phyloP scores from a whole-genome alignment of 2,888 invertebrate species.

The Meghimatium bilineatum region DNA sequence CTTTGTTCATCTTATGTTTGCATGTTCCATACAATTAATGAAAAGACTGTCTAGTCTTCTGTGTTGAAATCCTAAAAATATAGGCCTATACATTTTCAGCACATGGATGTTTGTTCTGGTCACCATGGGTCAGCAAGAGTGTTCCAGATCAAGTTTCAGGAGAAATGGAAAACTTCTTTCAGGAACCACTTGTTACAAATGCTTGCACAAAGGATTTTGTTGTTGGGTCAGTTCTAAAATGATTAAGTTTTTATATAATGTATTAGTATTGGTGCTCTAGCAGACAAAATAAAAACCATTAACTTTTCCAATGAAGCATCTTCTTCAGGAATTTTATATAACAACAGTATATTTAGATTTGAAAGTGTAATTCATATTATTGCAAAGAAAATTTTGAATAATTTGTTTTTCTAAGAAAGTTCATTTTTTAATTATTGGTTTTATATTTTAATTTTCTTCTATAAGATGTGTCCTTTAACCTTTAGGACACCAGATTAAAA shows the following conservation, averaged over 20 bases:
- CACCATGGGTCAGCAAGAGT: slow-evolving; percentile 66
- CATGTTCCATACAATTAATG: neutral
- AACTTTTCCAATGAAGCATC: neutral
- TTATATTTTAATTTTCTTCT: too few species aligned
- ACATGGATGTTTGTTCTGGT: slow-evolving; percentile 64
- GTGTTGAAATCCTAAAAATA: neutral
- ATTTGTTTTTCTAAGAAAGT: neutral
- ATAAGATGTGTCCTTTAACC: too few species aligned
- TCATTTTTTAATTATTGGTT: too few species aligned
- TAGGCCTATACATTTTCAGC: slow-evolving; percentile 1
- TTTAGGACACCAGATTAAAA: too few species aligned
- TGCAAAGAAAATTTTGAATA: neutral
- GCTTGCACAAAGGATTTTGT: slow-evolving; percentile 41
- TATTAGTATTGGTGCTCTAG: neutral
- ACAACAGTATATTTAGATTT: neutral
- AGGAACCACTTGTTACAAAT: slow-evolving; percentile 27
- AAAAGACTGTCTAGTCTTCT: neutral
- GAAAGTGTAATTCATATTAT: neutral
- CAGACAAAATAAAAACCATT: neutral
- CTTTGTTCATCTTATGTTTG: neutral
- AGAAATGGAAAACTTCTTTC: slow-evolving; percentile 35
- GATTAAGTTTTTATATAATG: too few species aligned
- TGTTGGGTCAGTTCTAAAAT: slow-evolving; percentile 24
- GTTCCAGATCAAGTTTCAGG: slow-evolving; percentile 37
- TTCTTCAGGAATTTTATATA: neutral